Evolutionary conservation across 2,113 vertebrate genomes (phyloP).

Genomic region (Antigone vipio): DNA sequence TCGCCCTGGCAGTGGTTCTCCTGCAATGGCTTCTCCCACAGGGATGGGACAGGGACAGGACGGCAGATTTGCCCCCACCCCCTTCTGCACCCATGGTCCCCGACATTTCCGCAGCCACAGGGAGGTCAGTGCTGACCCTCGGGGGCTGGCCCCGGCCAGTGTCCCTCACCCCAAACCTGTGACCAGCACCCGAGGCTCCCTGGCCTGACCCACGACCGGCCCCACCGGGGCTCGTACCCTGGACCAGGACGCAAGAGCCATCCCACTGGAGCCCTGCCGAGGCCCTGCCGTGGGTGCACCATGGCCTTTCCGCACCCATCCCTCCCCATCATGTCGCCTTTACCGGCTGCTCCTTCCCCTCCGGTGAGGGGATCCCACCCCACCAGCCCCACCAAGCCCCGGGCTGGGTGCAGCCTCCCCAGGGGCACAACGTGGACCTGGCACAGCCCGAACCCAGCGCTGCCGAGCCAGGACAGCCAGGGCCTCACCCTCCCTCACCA

Average conservation of each 20-base stretch:
- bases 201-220: rapidly evolving
- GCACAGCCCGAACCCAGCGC: too few relatives aligned
- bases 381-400: too few relatives aligned
- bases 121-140: background rate
- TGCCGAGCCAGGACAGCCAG: too few relatives aligned
- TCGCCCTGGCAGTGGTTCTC: background rate
- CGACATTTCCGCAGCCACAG: background rate
- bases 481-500: background rate
- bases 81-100: background rate
- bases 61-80: rapidly evolving
- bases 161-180: background rate
- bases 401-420: background rate
- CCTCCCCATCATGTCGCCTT: background rate
- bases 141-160: rapidly evolving
- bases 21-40: background rate
- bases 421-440: too few relatives aligned
- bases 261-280: background rate
- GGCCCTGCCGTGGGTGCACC: background rate
- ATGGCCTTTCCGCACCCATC: background rate
- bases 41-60: background rate
- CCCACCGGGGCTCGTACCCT: too few relatives aligned
- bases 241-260: background rate
- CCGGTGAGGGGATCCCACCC: background rate
- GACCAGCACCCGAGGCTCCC: background rate
- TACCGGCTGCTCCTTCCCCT: background rate